Evolutionary conservation across 2,797 vertebrate species (phyloP).

Genomic region (Diglossa cyanea): DNA sequence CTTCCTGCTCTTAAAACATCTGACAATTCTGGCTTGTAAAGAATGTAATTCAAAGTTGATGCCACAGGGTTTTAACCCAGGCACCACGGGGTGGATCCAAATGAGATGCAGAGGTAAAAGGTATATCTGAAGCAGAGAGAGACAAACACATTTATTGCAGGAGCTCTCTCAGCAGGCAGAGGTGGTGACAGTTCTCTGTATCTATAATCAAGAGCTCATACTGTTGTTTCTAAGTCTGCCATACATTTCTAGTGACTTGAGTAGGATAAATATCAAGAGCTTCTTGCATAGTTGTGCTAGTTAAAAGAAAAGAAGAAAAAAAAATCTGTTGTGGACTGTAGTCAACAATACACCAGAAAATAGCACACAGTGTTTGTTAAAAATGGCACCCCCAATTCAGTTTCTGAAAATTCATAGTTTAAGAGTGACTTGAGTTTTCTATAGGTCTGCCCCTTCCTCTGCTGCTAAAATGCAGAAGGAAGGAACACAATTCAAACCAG

Average conservation of each 20-base stretch:
- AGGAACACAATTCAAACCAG: fast-evolving
- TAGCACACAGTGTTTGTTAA: background rate
- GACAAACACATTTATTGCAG: background rate
- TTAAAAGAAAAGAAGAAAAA: background rate
- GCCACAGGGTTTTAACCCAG: background rate
- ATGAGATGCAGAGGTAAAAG: background rate
- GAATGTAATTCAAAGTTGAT: background rate
- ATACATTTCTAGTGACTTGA: background rate
- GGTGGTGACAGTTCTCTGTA: background rate
- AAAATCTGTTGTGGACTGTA: background rate
- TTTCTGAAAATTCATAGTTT: background rate
- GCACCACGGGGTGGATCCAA: background rate
- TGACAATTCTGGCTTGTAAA: background rate
- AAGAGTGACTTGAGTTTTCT: background rate
- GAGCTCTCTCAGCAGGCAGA: background rate
- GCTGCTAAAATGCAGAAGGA: background rate
- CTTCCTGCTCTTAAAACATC: background rate
- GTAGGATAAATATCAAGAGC: background rate
- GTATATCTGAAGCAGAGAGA: background rate
- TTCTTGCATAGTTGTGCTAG: background rate
- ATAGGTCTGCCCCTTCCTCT: background rate
- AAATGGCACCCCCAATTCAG: fast-evolving
- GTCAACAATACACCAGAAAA: background rate
- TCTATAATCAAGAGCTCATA: background rate
- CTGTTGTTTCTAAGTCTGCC: background rate